Evolutionary conservation across 1,140 invertebrate species (phyloP).

Genomic region (Helicoverpa zea): DNA sequence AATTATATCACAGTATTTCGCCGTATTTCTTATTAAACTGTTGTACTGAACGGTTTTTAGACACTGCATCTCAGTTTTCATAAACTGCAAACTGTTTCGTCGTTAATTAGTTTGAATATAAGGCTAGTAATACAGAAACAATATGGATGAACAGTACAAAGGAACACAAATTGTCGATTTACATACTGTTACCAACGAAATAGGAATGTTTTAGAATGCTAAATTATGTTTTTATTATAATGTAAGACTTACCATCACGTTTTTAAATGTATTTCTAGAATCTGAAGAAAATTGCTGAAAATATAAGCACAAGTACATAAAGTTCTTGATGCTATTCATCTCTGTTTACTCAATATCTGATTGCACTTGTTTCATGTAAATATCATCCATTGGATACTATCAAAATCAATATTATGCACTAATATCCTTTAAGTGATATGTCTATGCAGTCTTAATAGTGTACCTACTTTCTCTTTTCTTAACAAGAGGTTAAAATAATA

Average conservation of each 20-base stretch:
- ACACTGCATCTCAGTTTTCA: background rate
- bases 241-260: background rate
- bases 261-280: background rate
- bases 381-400: no score
- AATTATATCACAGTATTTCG: conserved; percentile 20
- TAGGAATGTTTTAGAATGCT: background rate
- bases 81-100: background rate
- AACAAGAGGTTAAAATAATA: no score
- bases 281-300: background rate
- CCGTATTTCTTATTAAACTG: background rate
- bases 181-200: background rate
- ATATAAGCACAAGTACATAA: no score
- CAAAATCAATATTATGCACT: no score
- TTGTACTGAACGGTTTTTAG: background rate
- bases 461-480: no score
- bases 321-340: no score
- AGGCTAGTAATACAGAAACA: background rate
- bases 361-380: no score
- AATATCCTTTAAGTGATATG: no score
- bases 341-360: no score
- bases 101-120: background rate
- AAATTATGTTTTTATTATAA: background rate
- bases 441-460: no score
- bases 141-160: conserved; percentile 1
- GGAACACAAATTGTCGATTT: background rate